Conservation (phyloP, 2,113 vertebrate species). For the Rhabdornis inornatus region DNA sequence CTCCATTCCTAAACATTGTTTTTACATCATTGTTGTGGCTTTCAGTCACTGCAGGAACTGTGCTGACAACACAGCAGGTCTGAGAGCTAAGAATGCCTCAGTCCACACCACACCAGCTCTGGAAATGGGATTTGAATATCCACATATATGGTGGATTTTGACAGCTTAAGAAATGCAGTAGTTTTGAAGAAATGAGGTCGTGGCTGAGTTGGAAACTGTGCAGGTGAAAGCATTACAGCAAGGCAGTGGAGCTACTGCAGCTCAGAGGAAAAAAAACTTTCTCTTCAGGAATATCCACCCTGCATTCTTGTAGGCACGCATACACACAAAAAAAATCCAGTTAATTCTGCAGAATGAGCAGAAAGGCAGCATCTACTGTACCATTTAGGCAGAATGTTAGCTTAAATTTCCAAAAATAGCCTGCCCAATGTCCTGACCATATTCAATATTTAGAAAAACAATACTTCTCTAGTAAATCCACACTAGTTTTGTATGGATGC, state of each 20-base stretch:
- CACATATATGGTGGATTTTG: neutral
- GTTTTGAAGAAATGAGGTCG: neutral
- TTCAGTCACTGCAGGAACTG: neutral
- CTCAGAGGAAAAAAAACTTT: neutral
- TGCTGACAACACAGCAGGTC: neutral
- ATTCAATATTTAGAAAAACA: neutral
- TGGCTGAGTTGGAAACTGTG: neutral
- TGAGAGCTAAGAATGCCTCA: neutral
- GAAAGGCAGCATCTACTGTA: neutral
- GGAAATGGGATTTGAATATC: neutral
- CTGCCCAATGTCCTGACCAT: neutral
- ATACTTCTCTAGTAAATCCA: neutral
- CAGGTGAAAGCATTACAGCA: neutral
- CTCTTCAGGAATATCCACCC: neutral
- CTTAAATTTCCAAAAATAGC: neutral
- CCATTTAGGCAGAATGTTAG: neutral
- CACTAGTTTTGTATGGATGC: neutral
- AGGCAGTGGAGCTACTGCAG: neutral
- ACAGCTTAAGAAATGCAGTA: neutral
- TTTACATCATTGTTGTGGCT: neutral
- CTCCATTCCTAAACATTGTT: neutral
- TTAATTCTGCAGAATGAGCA: neutral
- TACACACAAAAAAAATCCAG: fast-evolving
- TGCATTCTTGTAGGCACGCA: neutral
- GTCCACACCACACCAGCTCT: neutral